Evolutionary conservation across 2,113 vertebrate genomes (phyloP).

Genomic region (Lepus americanus): DNA sequence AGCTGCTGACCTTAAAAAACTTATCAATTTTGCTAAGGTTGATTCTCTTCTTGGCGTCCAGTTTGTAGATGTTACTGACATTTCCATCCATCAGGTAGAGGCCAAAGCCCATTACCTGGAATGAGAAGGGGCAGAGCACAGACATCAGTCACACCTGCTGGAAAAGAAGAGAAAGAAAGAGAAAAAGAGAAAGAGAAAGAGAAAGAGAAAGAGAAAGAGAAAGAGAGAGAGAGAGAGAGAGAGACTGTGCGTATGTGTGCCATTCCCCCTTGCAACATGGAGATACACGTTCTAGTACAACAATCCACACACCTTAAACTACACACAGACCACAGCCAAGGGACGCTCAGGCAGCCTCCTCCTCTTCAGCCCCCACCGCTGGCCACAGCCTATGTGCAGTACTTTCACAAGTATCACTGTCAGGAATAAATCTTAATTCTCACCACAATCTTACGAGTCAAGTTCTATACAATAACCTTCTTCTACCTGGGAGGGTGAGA

Average conservation of each 20-base stretch:
- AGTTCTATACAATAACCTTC: background rate
- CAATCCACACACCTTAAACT: background rate
- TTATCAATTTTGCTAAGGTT: conserved; percentile 99
- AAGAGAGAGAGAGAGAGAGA: background rate
- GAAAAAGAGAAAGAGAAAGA: no score
- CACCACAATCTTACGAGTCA: background rate
- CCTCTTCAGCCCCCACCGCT: background rate
- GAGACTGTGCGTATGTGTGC: fast-evolving
- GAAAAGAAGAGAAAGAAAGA: background rate
- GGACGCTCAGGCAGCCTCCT: background rate
- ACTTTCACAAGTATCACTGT: background rate
- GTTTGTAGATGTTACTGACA: conserved; percentile 99
- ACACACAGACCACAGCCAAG: background rate
- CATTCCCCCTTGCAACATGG: background rate
- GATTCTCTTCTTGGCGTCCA: conserved; percentile 99
- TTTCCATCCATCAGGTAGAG: conserved; percentile 99
- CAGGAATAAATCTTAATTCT: background rate
- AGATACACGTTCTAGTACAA: background rate
- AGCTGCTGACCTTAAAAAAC: conserved; percentile 95
- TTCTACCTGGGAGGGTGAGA: background rate
- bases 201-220: background rate
- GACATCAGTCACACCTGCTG: background rate
- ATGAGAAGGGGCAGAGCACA: conserved; percentile 47
- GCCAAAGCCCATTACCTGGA: conserved; percentile 99
- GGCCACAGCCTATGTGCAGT: background rate